Evolutionary conservation across 2,113 vertebrate genomes (phyloP).

Genomic region (Ia io): DNA sequence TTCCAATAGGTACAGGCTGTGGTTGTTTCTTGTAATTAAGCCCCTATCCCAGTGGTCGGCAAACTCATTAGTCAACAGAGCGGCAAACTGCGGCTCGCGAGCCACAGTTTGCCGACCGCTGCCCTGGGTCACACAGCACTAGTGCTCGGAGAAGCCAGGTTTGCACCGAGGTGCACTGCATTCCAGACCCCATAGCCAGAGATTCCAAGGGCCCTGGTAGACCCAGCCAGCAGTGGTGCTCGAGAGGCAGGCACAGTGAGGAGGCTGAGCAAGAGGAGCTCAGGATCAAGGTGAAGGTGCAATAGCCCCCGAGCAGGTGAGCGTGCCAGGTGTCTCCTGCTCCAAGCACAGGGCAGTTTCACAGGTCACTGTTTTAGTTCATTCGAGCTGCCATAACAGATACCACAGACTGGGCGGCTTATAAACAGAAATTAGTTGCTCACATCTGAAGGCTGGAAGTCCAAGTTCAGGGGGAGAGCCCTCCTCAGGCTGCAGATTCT

Average conservation of each 20-base stretch:
- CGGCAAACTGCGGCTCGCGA: no score
- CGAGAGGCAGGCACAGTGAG: not conserved
- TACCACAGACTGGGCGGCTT: not conserved
- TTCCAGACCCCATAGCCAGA: not conserved
- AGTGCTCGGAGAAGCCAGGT: not conserved
- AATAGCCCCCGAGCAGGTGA: not conserved
- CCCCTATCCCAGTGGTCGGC: no score
- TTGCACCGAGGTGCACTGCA: not conserved
- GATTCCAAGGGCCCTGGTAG: not conserved
- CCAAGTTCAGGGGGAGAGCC: not conserved
- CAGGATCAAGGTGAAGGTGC: fast-evolving
- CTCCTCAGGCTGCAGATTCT: not conserved
- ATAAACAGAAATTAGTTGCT: not conserved
- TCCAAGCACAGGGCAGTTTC: not conserved
- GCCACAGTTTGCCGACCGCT: no score
- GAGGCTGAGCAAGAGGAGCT: not conserved
- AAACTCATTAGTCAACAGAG: no score
- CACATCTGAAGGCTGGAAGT: not conserved
- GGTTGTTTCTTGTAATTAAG: no score
- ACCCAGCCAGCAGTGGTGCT: not conserved
- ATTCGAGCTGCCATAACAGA: not conserved
- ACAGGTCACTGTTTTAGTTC: not conserved
- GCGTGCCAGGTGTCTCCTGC: fast-evolving
- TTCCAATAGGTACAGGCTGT: no score
- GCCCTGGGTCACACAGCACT: not conserved